Percentiles rank a stretch among this genome's conserved stretches.
These are phyloP conservation scores for Mongoloraphidia duomilia DNA, from an alignment of 2,888 invertebrate species.

Conservation along the genomic window DNA sequence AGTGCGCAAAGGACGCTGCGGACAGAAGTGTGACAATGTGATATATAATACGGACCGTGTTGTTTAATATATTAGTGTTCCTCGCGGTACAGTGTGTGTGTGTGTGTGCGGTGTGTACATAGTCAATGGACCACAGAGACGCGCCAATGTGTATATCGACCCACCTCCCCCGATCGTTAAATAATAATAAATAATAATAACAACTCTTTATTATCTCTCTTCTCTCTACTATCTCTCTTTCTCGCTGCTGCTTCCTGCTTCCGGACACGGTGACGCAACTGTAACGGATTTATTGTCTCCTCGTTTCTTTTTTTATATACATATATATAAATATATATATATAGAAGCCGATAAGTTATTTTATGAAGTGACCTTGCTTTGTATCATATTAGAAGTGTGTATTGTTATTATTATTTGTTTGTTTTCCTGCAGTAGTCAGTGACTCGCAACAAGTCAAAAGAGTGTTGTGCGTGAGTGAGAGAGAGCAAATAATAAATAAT, in stretches of 20 bases:
- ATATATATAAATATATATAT: conserved; percentile 17
- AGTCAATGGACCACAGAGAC: too few species aligned
- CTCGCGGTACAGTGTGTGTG: too few species aligned
- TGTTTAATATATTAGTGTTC: neutral
- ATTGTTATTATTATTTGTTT: conserved; percentile 1
- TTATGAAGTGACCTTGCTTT: conserved; percentile 47
- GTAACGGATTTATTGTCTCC: conserved; percentile 10
- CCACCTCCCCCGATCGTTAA: too few species aligned
- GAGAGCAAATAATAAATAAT: too few species aligned
- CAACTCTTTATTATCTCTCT: neutral
- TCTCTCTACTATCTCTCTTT: neutral
- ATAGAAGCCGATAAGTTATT: conserved; percentile 41
- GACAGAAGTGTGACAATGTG: neutral
- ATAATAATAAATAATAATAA: too few species aligned
- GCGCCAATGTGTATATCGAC: too few species aligned
- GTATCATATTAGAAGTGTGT: conserved; percentile 29
- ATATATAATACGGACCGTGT: conserved; percentile 1
- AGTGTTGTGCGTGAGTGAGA: neutral
- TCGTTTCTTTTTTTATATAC: conserved; percentile 10
- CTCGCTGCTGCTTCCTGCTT: conserved; percentile 1
- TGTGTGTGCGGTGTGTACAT: too few species aligned
- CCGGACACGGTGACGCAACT: conserved; percentile 3
- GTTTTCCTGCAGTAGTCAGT: conserved; percentile 1
- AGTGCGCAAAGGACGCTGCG: neutral
- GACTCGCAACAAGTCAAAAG: conserved; percentile 8